These are phyloP conservation scores for Spatula versicolor DNA, from an alignment of 2,797 vertebrate species.

Conservation along the genomic window DNA sequence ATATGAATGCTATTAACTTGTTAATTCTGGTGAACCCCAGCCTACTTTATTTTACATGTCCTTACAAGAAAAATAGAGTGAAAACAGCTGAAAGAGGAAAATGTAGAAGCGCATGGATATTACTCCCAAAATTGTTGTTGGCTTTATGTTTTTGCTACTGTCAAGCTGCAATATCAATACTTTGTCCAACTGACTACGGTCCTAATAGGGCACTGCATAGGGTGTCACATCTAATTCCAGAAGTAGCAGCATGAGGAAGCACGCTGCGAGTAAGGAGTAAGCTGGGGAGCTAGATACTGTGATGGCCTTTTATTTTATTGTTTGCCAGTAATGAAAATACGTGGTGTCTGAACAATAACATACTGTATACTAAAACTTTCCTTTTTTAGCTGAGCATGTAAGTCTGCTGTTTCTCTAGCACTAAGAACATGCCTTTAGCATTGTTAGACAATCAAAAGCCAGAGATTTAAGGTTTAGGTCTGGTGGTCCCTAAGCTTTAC, in stretches of 20 bases:
- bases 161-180: not conserved
- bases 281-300: not conserved
- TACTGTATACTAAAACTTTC: not conserved
- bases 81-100: not conserved
- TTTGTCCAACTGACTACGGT: not conserved
- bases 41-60: slow-evolving; percentile 7
- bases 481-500: not conserved
- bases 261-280: not conserved
- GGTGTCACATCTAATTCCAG: not conserved
- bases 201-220: not conserved
- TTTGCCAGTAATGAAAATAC: slow-evolving; percentile 1
- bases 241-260: not conserved
- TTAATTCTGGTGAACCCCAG: not conserved
- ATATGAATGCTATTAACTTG: not conserved
- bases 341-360: not conserved
- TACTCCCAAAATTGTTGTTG: not conserved
- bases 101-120: not conserved
- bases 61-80: not conserved
- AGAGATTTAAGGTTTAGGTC: slow-evolving; percentile 5
- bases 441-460: slow-evolving; percentile 11
- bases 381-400: slow-evolving; percentile 23
- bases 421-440: slow-evolving; percentile 47
- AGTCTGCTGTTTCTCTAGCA: not conserved
- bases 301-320: slow-evolving; percentile 36
- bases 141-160: slow-evolving; percentile 1